These are phyloP conservation scores for Heptranchias perlo DNA, from an alignment of 2,113 vertebrate genomes.

Conservation along the genomic window DNA sequence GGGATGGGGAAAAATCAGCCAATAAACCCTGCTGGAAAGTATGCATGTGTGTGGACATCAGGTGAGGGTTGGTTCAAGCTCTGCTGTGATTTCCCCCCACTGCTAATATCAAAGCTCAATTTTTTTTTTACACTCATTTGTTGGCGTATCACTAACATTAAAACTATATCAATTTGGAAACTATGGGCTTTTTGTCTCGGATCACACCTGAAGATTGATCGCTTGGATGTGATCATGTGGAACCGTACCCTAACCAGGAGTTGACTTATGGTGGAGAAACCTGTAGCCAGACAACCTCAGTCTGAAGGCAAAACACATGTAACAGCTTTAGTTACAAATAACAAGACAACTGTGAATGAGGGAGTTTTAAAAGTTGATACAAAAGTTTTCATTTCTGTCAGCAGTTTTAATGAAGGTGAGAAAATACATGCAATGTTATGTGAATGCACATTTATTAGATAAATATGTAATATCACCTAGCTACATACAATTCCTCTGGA, in stretches of 20 bases:
- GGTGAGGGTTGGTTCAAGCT: not conserved
- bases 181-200: not conserved
- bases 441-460: conserved; percentile 32
- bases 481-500: not conserved
- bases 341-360: not conserved
- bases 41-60: too few species aligned
- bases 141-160: not conserved
- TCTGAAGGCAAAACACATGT: not conserved
- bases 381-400: not conserved
- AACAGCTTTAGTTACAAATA: not conserved
- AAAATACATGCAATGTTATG: conserved; percentile 4
- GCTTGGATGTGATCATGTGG: not conserved
- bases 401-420: conserved; percentile 9
- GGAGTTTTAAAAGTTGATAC: not conserved
- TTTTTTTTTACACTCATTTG: not conserved
- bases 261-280: not conserved
- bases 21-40: not conserved
- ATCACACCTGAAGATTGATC: not conserved
- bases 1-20: not conserved
- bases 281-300: not conserved
- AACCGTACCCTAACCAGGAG: not conserved
- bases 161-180: not conserved
- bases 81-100: not conserved
- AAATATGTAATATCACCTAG: conserved; percentile 11
- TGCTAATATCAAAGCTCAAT: not conserved